Conservation (phyloP, 2,797 vertebrate genomes). For the Gallinago nigripennis region DNA sequence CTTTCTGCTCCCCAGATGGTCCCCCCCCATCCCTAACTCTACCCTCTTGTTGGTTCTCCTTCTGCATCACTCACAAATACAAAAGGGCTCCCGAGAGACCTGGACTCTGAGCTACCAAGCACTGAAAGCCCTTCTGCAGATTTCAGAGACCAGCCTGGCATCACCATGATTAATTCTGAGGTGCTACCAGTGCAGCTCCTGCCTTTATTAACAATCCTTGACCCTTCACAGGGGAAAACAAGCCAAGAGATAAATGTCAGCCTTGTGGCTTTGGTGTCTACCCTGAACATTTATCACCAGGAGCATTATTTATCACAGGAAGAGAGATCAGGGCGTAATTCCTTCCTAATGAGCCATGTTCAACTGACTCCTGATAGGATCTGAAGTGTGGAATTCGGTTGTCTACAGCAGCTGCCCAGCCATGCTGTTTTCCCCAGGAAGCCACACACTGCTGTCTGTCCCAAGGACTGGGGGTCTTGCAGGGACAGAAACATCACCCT, state of each 20-base stretch:
- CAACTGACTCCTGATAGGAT: not conserved
- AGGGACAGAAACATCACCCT: not conserved
- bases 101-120: not conserved
- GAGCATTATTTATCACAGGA: not conserved
- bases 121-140: not conserved
- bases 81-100: accelerated
- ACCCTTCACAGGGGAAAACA: not conserved
- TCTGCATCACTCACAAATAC: not conserved
- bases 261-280: not conserved
- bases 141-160: not conserved
- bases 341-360: not conserved
- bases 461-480: not conserved
- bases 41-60: not conserved
- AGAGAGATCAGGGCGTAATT: not conserved
- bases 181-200: not conserved
- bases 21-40: not conserved
- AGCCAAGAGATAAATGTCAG: not conserved
- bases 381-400: not conserved
- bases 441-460: accelerated
- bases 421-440: accelerated
- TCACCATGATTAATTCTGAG: not conserved
- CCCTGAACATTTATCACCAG: not conserved
- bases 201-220: not conserved
- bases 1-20: not conserved
- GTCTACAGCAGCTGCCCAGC: not conserved